These are phyloP conservation scores for Ibycter americanus DNA, from an alignment of 2,797 vertebrate species.

Conservation along the genomic window DNA sequence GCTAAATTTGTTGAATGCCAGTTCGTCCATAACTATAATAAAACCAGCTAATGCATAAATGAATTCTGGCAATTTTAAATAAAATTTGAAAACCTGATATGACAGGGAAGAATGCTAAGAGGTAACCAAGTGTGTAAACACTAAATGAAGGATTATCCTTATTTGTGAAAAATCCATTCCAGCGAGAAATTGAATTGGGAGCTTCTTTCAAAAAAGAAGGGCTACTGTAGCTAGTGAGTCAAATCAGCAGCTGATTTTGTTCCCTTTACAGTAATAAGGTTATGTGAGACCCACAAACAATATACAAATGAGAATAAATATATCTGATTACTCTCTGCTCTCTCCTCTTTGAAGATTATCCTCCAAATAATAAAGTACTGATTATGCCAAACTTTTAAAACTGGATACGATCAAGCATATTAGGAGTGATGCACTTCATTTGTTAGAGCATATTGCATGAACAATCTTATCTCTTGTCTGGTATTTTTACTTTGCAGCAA, in stretches of 20 bases:
- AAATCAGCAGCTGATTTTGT: slow-evolving; percentile 20
- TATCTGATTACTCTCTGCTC: neutral
- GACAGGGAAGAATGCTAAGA: slow-evolving; percentile 16
- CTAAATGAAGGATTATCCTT: slow-evolving; percentile 66
- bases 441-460: neutral
- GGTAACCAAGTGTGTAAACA: slow-evolving; percentile 63
- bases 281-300: slow-evolving; percentile 10
- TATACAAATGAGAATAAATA: neutral
- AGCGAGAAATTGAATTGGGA: slow-evolving; percentile 57
- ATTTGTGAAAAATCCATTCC: slow-evolving; percentile 55
- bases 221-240: slow-evolving; percentile 6
- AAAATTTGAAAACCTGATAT: slow-evolving; percentile 52
- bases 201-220: slow-evolving; percentile 19
- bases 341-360: neutral
- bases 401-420: neutral
- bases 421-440: neutral
- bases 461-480: neutral
- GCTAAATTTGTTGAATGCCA: slow-evolving; percentile 37
- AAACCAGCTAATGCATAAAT: slow-evolving; percentile 52
- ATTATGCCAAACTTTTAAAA: neutral
- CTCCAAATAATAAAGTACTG: neutral
- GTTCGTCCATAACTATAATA: slow-evolving; percentile 32
- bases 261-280: neutral
- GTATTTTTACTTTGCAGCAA: neutral
- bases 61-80: slow-evolving; percentile 62